Base-by-base conservation (phyloP, 2,888 invertebrate species). In the Nowickia ferox region DNA sequence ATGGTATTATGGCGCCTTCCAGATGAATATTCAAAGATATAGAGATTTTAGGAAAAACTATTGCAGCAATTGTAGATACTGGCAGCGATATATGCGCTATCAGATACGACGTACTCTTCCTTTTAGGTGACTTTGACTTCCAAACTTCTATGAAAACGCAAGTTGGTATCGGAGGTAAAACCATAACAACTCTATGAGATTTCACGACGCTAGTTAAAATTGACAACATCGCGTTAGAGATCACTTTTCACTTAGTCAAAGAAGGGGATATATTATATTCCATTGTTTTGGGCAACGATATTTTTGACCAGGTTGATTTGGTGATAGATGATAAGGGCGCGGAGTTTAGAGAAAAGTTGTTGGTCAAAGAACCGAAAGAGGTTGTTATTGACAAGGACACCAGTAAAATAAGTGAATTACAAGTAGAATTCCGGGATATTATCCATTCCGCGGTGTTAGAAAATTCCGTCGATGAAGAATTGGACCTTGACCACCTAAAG, bases 1-100 rank as follows among this genome's bases (percentile, higher is more conserved):
- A 51, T 10, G 40, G 22, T 48, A 40, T 68, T 10, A 15, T 68
- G 1, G 17, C 10, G 1, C 68, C 68, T 9, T 68, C 48, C 9
- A 19, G 59, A 10, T 48, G 77, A 48, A 68, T 77, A 11, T 77
- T 68, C 11, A 77, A 77, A n/a, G 40, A 76, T 15, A 55, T 75
- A 3, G 8, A 38, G 1, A 51, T 75, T 17, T 22, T 63, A 4
- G 53, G 13, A 1, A 75, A 22, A 44, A 78, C 72, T 2, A 22
- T 83, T 10, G 46, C 78, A 40, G 74, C 72, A 0, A 53, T 84
- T 5, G 57, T 84, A 0, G 78, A 74, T 53, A 84, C 78, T 1
- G 78, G 84, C 10, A 72, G 84, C 40, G 72, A 80, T 11, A 55
- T 84, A 11, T 76, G 68, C n/a, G 61, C 77, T 13, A 46, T 84